These are phyloP conservation scores for Brachyopa scutellaris DNA, from an alignment of 2,888 invertebrate species.

Conservation along the genomic window DNA sequence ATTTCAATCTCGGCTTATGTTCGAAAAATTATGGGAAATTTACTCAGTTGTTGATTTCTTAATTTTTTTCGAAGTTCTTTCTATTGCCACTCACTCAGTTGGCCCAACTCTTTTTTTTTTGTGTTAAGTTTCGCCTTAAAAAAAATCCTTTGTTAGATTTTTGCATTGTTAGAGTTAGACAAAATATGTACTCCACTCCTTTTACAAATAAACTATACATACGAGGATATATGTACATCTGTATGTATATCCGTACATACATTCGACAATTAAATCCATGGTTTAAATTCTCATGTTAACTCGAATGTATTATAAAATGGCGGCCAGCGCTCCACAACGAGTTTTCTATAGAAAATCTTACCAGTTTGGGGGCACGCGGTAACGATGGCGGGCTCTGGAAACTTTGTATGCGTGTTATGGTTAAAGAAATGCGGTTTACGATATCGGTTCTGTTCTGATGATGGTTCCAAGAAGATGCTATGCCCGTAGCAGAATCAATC, in stretches of 20 bases:
- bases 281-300: conserved; percentile 9
- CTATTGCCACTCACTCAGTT: not conserved
- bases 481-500: conserved; percentile 24
- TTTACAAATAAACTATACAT: not conserved
- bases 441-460: conserved; percentile 11
- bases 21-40: conserved; percentile 26
- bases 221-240: too few relatives aligned
- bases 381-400: not conserved
- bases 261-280: conserved; percentile 33
- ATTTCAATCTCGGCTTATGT: not conserved
- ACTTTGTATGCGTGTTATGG: not conserved
- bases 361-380: conserved; percentile 33
- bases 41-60: not conserved
- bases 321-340: conserved; percentile 59
- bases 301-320: conserved; percentile 48
- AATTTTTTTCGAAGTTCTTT: not conserved
- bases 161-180: not conserved
- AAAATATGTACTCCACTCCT: conserved; percentile 54
- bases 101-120: not conserved
- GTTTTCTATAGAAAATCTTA: conserved; percentile 46
- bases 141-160: conserved; percentile 45
- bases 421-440: conserved; percentile 36
- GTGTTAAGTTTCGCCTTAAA: not conserved
- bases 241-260: too few relatives aligned
- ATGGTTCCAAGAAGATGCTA: conserved; percentile 46